phyloP scores from a whole-genome alignment of 2,113 vertebrate species.

The Equus quagga region DNA sequence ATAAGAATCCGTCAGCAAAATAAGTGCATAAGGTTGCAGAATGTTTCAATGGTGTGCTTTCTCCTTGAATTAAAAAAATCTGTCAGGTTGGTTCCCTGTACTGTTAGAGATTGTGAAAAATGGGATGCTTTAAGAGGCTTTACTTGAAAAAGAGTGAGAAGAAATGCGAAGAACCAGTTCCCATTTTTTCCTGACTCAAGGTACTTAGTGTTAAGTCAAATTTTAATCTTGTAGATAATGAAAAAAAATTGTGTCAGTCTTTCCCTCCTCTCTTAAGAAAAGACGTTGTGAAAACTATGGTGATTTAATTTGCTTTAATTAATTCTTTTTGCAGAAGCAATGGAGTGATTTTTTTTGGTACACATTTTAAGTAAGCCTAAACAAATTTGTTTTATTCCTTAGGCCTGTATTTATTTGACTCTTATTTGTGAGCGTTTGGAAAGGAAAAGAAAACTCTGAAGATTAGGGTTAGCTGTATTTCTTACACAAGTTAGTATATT shows the following conservation, averaged over 20 bases:
- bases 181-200: background rate
- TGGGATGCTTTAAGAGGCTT: background rate
- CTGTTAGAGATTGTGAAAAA: background rate
- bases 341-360: background rate
- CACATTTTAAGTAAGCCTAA: background rate
- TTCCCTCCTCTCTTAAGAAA: conserved; percentile 20
- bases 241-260: background rate
- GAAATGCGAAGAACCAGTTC: conserved; percentile 27
- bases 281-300: conserved; percentile 6
- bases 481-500: conserved; percentile 1
- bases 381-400: background rate
- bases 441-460: background rate
- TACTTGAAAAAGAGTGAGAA: conserved; percentile 1
- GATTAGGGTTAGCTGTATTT: background rate
- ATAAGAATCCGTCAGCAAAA: background rate
- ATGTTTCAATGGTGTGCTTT: conserved; percentile 28
- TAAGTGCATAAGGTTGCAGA: background rate
- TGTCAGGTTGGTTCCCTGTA: background rate
- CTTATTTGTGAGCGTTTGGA: background rate
- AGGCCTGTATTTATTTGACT: background rate
- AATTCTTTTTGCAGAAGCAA: background rate
- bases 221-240: conserved; percentile 30
- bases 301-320: background rate
- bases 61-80: conserved; percentile 55
- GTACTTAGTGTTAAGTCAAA: background rate